Evolutionary conservation across 1,140 invertebrate genomes (phyloP).

Genomic region (Tetramorium simillimum): DNA sequence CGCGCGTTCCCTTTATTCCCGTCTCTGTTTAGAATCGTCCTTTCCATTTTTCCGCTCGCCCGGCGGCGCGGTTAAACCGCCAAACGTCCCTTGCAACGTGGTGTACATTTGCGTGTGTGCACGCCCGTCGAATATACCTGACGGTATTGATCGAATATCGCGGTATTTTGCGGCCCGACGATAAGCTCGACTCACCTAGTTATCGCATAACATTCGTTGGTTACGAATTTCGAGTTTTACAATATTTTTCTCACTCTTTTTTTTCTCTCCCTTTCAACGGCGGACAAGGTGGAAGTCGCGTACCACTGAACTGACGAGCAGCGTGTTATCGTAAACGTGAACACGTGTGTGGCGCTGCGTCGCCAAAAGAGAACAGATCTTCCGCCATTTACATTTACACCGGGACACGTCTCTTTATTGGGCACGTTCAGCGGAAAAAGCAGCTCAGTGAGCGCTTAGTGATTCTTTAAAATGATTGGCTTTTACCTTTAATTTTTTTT

Average conservation of each 20-base stretch:
- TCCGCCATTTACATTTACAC: constrained; percentile 24
- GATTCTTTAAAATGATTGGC: too few relatives aligned
- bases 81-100: constrained; percentile 54
- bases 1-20: constrained; percentile 52
- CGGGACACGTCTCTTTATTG: neutral
- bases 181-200: constrained; percentile 48
- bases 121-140: constrained; percentile 67
- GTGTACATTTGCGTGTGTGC: constrained; percentile 56
- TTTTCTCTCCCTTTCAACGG: neutral
- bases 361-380: neutral
- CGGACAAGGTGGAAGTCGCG: neutral
- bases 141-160: constrained; percentile 74
- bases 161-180: constrained; percentile 59
- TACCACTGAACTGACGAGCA: too few relatives aligned
- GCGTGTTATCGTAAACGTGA: neutral
- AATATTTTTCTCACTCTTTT: neutral
- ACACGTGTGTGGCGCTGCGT: neutral
- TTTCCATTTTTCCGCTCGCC: constrained; percentile 68
- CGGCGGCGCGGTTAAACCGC: constrained; percentile 39
- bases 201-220: neutral
- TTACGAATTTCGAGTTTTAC: neutral
- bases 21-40: constrained; percentile 44
- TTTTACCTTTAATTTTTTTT: too few relatives aligned
- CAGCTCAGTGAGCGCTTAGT: too few relatives aligned
- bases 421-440: too few relatives aligned